Conservation (phyloP, 2,888 invertebrate genomes). For the Drosophila longiperda region DNA sequence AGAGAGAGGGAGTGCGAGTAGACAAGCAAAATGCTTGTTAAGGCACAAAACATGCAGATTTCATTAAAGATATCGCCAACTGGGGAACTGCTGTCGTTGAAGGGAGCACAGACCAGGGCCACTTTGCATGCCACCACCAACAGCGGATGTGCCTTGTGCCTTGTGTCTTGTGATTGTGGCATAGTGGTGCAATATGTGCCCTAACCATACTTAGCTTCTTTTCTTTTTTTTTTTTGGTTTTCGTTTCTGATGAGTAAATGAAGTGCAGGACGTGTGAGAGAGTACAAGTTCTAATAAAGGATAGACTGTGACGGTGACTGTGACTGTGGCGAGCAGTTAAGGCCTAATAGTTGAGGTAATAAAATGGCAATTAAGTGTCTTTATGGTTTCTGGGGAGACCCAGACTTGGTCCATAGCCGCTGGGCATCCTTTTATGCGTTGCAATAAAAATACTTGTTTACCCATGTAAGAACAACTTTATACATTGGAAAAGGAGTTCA, state of each 20-base stretch:
- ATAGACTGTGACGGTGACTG: constrained; percentile 24
- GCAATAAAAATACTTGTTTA: constrained; percentile 80
- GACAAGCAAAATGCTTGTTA: constrained; percentile 84
- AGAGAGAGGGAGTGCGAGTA: constrained; percentile 56
- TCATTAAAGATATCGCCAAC: constrained; percentile 81
- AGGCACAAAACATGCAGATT: constrained; percentile 83
- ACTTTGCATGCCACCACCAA: constrained; percentile 64
- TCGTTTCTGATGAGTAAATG: constrained; percentile 61
- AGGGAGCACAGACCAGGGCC: constrained; percentile 56
- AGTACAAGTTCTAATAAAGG: constrained; percentile 62
- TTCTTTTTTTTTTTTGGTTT: background rate
- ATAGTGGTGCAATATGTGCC: constrained; percentile 58
- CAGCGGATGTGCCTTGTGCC: constrained; percentile 17
- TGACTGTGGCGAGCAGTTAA: constrained; percentile 5
- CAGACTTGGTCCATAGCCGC: constrained; percentile 53
- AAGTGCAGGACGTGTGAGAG: constrained; percentile 37
- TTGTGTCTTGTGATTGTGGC: constrained; percentile 5
- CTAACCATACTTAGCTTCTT: constrained; percentile 5
- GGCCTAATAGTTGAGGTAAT: constrained; percentile 75
- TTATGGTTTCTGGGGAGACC: constrained; percentile 53
- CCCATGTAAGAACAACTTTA: constrained; percentile 78
- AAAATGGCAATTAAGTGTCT: constrained; percentile 80
- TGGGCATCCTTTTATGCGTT: constrained; percentile 73
- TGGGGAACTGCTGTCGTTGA: constrained; percentile 50
- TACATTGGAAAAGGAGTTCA: constrained; percentile 19